Percentiles rank a stretch among this genome's conserved stretches.
Conservation (phyloP, 2,888 invertebrate genomes). For the Sphaerophoria taeniata region DNA sequence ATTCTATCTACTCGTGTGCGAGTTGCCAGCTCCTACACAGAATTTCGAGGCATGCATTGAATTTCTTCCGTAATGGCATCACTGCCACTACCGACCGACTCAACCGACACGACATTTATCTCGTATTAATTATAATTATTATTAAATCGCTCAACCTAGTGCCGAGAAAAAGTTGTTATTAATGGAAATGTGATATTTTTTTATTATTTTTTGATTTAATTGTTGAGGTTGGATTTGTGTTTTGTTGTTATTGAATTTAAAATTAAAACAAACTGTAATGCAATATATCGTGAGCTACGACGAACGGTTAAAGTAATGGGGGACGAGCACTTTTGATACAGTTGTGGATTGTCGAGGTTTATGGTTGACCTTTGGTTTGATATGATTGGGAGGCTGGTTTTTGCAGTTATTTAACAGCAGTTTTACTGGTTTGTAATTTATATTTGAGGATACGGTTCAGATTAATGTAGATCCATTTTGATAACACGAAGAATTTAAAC, state of each 20-base stretch:
- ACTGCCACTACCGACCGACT: constrained; percentile 23
- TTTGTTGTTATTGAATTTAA: constrained; percentile 48
- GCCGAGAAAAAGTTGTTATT: constrained; percentile 39
- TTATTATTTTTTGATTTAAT: constrained; percentile 19
- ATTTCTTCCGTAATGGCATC: constrained; percentile 36
- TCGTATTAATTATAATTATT: neutral
- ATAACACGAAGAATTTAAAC: too few species aligned
- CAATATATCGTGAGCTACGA: constrained; percentile 1
- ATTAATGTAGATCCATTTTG: too few species aligned
- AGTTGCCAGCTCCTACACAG: constrained; percentile 46
- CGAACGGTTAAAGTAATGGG: neutral
- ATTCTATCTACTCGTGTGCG: constrained; percentile 16
- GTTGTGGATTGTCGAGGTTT: too few species aligned
- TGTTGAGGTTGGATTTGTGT: constrained; percentile 16
- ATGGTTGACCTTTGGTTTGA: too few species aligned
- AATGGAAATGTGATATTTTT: constrained; percentile 70
- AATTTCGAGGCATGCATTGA: constrained; percentile 6
- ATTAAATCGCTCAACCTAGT: neutral
- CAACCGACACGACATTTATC: neutral
- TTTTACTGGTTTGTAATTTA: too few species aligned
- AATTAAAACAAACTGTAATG: constrained; percentile 13
- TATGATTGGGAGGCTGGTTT: too few species aligned
- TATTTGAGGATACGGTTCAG: too few species aligned
- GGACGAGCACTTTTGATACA: too few species aligned
- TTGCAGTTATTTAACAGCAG: too few species aligned